A percentile compares a stretch with the other conserved stretches of the same genome.
Conservation (phyloP, 2,888 invertebrate species). For the Nematopogon swammerdamellus region DNA sequence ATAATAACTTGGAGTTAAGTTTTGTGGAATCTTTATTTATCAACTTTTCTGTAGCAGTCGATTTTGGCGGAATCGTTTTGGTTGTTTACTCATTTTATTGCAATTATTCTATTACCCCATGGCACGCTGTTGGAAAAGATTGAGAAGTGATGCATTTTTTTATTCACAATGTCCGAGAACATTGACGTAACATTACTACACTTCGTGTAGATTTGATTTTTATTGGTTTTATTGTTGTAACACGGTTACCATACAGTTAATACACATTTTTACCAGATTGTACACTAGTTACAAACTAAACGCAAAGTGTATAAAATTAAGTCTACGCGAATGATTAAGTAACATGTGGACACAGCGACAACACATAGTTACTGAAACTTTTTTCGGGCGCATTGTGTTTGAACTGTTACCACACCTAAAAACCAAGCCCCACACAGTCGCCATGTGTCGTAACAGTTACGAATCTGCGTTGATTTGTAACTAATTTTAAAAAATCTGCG, state of each 20-base stretch:
- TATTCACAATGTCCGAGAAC: no score
- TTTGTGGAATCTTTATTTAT: no score
- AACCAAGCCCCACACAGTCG: neutral
- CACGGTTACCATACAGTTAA: conserved; percentile 1
- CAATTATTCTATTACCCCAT: no score
- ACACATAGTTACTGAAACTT: neutral
- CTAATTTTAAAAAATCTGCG: conserved; percentile 1
- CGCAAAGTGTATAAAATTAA: neutral
- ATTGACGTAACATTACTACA: no score
- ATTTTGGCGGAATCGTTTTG: no score
- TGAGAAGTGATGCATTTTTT: no score
- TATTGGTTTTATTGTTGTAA: neutral
- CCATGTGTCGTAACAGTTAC: conserved; percentile 1
- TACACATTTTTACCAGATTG: conserved; percentile 1
- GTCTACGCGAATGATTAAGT: neutral
- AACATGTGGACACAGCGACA: neutral
- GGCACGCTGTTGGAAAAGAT: no score
- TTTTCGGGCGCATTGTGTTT: neutral
- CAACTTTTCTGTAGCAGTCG: no score
- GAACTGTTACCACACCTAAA: conserved; percentile 1
- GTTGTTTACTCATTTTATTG: no score
- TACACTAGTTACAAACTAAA: neutral
- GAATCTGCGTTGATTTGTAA: conserved; percentile 1
- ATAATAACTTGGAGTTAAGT: no score
- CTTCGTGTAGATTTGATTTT: no score